These are phyloP conservation scores for Callipepla californica DNA, from an alignment of 2,113 vertebrate genomes.

Conservation along the genomic window DNA sequence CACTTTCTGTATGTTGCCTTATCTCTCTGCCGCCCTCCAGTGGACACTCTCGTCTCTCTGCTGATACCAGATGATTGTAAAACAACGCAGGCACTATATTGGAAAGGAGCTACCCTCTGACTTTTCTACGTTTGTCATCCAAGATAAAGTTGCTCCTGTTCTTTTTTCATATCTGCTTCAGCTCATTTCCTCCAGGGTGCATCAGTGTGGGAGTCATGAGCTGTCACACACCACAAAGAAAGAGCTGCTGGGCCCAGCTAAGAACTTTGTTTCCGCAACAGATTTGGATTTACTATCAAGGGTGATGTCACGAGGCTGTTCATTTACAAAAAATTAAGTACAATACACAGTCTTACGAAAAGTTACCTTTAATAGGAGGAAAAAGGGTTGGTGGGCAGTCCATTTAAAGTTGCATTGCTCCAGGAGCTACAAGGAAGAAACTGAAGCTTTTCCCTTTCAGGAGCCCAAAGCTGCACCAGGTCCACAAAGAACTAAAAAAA, in stretches of 20 bases:
- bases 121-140: slow-evolving; percentile 84
- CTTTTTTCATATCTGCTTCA: slow-evolving; percentile 58
- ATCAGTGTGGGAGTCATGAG: background rate
- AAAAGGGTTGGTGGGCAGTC: background rate
- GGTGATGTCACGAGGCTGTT: background rate
- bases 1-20: slow-evolving; percentile 78
- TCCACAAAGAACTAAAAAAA: background rate
- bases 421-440: background rate
- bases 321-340: background rate
- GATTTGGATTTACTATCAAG: background rate
- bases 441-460: background rate
- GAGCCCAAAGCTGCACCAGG: background rate
- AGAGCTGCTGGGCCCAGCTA: background rate
- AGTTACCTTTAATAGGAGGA: slow-evolving; percentile 41
- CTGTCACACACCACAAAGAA: background rate
- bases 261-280: background rate
- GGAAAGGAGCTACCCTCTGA: slow-evolving; percentile 74
- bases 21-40: slow-evolving; percentile 71
- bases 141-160: slow-evolving; percentile 80
- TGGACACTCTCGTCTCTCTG: slow-evolving; percentile 63
- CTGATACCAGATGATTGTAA: slow-evolving; percentile 77
- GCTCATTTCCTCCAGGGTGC: slow-evolving; percentile 42
- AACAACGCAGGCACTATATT: slow-evolving; percentile 37
- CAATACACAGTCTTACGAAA: slow-evolving; percentile 15
- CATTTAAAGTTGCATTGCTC: background rate